Percentiles rank a stretch among this genome's conserved stretches.
Conservation (phyloP, 2,888 invertebrate species). For the Drosophila recens region DNA sequence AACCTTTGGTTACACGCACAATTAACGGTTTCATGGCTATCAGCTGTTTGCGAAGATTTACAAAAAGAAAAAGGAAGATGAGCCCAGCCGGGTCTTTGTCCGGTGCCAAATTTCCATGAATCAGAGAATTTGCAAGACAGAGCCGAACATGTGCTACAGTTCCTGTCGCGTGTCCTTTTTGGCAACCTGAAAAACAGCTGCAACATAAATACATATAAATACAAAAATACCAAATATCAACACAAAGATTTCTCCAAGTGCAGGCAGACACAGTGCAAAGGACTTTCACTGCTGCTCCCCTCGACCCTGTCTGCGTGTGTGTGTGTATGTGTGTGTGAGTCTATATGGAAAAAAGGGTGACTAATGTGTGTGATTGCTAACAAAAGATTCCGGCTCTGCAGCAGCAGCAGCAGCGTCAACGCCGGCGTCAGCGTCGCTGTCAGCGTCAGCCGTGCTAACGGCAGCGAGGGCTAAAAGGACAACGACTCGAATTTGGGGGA, state of each 20-base stretch:
- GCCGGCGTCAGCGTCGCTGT: background rate
- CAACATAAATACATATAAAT: constrained; percentile 20
- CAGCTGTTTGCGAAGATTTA: constrained; percentile 65
- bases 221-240: constrained; percentile 1
- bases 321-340: constrained; percentile 34
- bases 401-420: constrained; percentile 43
- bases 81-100: constrained; percentile 35
- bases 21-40: constrained; percentile 68
- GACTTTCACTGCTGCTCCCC: constrained; percentile 80
- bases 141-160: constrained; percentile 59
- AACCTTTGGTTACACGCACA: constrained; percentile 64
- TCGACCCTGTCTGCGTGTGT: constrained; percentile 11
- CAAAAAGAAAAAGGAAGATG: constrained; percentile 6
- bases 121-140: constrained; percentile 47
- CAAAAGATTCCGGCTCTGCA: constrained; percentile 82
- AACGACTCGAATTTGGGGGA: constrained; percentile 80
- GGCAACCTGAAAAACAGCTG: constrained; percentile 62
- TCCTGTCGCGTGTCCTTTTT: constrained; percentile 58
- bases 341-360: constrained; percentile 83
- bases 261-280: constrained; percentile 76
- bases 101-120: constrained; percentile 49
- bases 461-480: constrained; percentile 81
- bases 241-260: constrained; percentile 73
- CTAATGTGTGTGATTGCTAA: constrained; percentile 84
- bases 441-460: constrained; percentile 25